Conservation (phyloP, 2,888 invertebrate species). For the Lithophane leautieri region DNA sequence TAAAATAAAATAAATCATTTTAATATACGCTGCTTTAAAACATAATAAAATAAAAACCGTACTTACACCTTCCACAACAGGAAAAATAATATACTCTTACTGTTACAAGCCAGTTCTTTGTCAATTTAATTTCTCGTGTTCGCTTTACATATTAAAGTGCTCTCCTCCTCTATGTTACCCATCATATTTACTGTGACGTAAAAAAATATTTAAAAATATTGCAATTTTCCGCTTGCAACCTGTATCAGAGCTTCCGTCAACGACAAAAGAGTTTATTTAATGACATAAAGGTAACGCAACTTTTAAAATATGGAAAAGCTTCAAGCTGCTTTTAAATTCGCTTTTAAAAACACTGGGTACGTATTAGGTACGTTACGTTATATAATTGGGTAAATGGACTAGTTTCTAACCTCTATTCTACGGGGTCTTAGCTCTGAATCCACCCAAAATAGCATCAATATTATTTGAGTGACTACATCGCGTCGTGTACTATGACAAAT, state of each 20-base stretch:
- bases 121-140: conserved; percentile 74
- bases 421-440: background rate
- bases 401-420: background rate
- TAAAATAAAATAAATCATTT: conserved; percentile 13
- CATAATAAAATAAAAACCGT: conserved; percentile 33
- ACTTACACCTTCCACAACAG: conserved; percentile 12
- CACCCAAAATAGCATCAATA: background rate
- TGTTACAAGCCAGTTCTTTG: conserved; percentile 65
- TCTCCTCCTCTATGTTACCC: conserved; percentile 66
- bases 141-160: conserved; percentile 50
- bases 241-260: conserved; percentile 40
- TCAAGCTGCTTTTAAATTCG: conserved; percentile 6
- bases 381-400: background rate
- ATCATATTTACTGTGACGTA: conserved; percentile 73
- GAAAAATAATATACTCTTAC: conserved; percentile 34
- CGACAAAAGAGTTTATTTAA: conserved; percentile 39
- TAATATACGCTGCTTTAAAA: conserved; percentile 29
- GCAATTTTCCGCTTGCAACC: conserved; percentile 69
- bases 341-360: background rate
- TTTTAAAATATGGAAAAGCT: conserved; percentile 18
- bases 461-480: background rate
- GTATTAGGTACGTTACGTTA: background rate
- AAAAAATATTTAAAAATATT: conserved; percentile 71
- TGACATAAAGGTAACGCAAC: conserved; percentile 3
- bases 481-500: background rate